A percentile compares a stretch with the other conserved stretches of the same genome.
These are phyloP conservation scores for Amphimedon queenslandica DNA, from an alignment of 37 sponge, comb jelly and placozoan genomes.

Conservation along the genomic window DNA sequence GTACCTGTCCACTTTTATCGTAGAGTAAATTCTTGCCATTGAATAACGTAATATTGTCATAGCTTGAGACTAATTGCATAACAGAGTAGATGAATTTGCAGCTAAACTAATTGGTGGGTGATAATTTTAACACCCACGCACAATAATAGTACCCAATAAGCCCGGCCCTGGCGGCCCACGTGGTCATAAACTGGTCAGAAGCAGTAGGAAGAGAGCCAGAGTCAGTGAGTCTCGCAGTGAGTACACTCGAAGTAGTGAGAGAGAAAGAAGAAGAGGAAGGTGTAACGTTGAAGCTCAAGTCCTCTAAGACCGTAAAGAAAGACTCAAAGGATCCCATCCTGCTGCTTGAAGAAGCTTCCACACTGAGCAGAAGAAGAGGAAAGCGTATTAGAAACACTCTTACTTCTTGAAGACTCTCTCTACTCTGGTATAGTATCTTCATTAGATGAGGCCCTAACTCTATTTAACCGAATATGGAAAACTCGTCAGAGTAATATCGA, in stretches of 20 bases:
- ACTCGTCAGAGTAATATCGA: neutral
- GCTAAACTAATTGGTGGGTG: too few species aligned
- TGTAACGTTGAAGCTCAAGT: conserved; percentile 22
- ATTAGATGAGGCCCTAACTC: neutral
- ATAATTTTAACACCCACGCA: neutral
- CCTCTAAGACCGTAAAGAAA: conserved; percentile 19
- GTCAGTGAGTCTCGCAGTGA: too few species aligned
- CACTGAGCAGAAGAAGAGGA: conserved; percentile 40
- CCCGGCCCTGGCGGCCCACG: too few species aligned
- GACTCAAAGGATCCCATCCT: neutral
- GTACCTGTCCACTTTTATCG: too few species aligned
- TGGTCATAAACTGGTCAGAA: too few species aligned
- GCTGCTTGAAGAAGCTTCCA: neutral
- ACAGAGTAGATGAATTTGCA: too few species aligned
- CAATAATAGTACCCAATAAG: neutral
- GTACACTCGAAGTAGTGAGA: neutral
- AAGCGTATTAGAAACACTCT: conserved; percentile 28
- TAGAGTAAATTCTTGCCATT: neutral
- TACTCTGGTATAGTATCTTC: neutral
- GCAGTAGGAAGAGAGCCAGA: too few species aligned
- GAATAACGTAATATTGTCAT: too few species aligned
- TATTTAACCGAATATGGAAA: conserved; percentile 22
- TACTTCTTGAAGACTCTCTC: conserved; percentile 16
- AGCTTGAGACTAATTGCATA: too few species aligned
- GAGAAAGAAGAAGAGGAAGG: conserved; percentile 4